Percentiles rank a stretch among this genome's conserved stretches.
These are phyloP conservation scores for Oceanites oceanicus DNA, from an alignment of 2,113 vertebrate genomes.

Conservation along the genomic window DNA sequence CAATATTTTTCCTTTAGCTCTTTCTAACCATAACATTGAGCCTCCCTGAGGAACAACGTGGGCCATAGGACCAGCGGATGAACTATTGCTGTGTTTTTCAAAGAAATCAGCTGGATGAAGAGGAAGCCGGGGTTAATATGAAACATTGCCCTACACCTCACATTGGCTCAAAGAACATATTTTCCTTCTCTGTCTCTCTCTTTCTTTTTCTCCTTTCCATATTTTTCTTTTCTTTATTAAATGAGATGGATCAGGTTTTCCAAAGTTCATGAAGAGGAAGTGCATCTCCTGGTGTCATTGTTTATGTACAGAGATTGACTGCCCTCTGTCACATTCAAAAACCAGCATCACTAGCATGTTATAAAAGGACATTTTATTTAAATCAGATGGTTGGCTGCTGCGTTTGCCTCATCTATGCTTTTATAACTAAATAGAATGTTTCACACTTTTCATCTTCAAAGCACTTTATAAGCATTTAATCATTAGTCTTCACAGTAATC, in stretches of 20 bases:
- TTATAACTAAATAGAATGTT: neutral
- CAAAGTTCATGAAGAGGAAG: neutral
- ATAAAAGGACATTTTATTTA: neutral
- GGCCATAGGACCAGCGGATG: neutral
- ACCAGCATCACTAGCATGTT: neutral
- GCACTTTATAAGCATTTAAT: neutral
- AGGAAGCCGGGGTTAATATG: conserved; percentile 28
- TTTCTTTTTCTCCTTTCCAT: neutral
- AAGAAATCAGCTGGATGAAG: conserved; percentile 12
- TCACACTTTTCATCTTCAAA: neutral
- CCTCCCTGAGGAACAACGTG: neutral
- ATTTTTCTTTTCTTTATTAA: neutral
- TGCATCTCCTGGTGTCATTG: neutral
- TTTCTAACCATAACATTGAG: neutral
- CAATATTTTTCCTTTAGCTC: neutral
- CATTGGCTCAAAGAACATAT: neutral
- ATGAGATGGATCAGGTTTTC: neutral
- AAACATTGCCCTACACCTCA: conserved; percentile 10
- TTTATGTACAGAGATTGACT: neutral
- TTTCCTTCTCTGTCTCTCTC: neutral
- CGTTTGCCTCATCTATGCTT: neutral
- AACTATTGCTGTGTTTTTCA: conserved; percentile 16
- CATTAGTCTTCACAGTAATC: neutral
- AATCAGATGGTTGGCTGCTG: neutral
- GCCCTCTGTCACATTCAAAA: neutral